Percentiles rank a stretch among this genome's conserved stretches.
Evolutionary conservation across 2,888 invertebrate genomes (phyloP).

Genomic region (Crepidodera aurea): DNA sequence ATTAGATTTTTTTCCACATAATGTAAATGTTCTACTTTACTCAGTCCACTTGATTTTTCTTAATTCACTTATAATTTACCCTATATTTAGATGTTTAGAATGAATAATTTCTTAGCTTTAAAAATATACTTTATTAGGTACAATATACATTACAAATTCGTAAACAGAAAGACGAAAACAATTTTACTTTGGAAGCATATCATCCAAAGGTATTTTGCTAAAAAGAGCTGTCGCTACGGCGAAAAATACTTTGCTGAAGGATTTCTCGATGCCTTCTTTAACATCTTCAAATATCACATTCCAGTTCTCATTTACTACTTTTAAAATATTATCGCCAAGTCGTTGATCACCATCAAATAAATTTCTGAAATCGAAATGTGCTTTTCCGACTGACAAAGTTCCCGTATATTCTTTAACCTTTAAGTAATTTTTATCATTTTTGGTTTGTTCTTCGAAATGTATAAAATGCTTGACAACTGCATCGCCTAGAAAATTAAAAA

Average conservation of each 20-base stretch:
- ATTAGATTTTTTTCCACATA: too few species aligned
- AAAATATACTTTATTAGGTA: too few species aligned
- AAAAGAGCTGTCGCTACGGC: conserved; percentile 32
- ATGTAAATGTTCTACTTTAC: too few species aligned
- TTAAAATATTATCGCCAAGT: conserved; percentile 40
- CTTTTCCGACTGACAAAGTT: conserved; percentile 17
- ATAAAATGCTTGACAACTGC: conserved; percentile 18
- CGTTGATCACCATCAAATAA: conserved; percentile 45
- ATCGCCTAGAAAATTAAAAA: conserved; percentile 21
- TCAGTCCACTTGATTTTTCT: too few species aligned
- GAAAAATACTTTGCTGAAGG: conserved; percentile 30
- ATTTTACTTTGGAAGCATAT: conserved; percentile 21
- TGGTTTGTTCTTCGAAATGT: conserved; percentile 32
- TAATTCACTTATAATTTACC: too few species aligned
- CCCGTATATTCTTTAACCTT: conserved; percentile 27
- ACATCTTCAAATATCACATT: conserved; percentile 40
- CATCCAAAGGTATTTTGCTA: conserved; percentile 27
- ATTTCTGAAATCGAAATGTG: conserved; percentile 40
- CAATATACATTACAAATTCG: too few species aligned
- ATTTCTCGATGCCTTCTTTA: conserved; percentile 37
- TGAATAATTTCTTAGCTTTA: too few species aligned
- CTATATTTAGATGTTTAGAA: too few species aligned
- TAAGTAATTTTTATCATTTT: conserved; percentile 18
- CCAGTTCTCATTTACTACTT: conserved; percentile 47
- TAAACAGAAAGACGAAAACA: too few species aligned